Percentiles rank a stretch among this genome's conserved stretches.
Evolutionary conservation across 2,113 vertebrate genomes (phyloP).

Genomic region (Pampusana beccarii): DNA sequence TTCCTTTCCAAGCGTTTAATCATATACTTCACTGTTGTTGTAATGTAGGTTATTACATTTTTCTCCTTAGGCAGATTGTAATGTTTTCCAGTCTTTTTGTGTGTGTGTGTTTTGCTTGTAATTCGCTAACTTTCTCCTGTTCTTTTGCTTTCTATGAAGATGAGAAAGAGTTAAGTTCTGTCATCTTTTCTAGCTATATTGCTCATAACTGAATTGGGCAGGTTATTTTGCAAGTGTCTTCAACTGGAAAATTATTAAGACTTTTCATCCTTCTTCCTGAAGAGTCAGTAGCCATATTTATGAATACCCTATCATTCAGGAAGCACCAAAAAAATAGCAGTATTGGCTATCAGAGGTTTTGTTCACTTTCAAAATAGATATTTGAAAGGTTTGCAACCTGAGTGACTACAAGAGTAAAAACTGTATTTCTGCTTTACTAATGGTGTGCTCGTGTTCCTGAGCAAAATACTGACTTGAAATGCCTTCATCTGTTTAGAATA

Average conservation of each 20-base stretch:
- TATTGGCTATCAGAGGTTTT: not conserved
- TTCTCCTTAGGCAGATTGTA: not conserved
- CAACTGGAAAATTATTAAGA: slow-evolving; percentile 53
- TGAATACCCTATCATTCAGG: not conserved
- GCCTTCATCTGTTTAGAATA: not conserved
- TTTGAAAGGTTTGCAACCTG: not conserved
- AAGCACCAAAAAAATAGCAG: not conserved
- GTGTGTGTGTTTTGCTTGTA: not conserved
- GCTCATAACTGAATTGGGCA: slow-evolving; percentile 21
- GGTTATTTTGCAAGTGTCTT: slow-evolving; percentile 50
- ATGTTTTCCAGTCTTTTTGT: not conserved
- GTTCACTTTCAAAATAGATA: not conserved
- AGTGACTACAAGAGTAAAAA: not conserved
- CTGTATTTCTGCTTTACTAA: not conserved
- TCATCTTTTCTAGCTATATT: not conserved
- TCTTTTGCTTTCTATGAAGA: not conserved
- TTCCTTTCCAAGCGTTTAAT: not conserved
- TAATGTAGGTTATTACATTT: not conserved
- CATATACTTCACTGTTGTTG: not conserved
- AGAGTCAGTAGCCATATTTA: not conserved
- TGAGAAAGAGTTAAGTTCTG: slow-evolving; percentile 23
- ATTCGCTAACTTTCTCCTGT: not conserved
- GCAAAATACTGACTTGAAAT: not conserved
- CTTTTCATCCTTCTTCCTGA: not conserved
- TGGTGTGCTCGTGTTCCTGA: not conserved